Evolutionary conservation across 2,797 vertebrate genomes (phyloP).

Genomic region (Sus cebifrons): DNA sequence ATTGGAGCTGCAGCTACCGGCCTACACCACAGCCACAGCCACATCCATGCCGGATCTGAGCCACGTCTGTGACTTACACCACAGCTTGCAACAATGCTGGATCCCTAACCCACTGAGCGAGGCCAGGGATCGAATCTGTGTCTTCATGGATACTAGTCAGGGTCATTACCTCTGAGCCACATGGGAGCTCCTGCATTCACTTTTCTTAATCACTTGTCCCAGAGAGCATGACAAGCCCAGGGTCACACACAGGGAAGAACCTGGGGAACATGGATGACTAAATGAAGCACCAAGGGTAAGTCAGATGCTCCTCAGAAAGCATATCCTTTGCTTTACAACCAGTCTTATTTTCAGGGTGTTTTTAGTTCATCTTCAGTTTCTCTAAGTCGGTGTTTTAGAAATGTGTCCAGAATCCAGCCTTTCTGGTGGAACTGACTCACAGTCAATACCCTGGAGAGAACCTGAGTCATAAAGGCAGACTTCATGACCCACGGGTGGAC

Average conservation of each 20-base stretch:
- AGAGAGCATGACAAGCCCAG: background rate
- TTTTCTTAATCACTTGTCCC: background rate
- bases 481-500: background rate
- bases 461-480: background rate
- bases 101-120: too few species aligned
- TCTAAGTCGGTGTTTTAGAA: background rate
- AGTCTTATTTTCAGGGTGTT: background rate
- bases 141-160: too few species aligned
- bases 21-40: too few species aligned
- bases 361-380: background rate
- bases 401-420: background rate
- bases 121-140: too few species aligned
- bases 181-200: too few species aligned
- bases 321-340: background rate
- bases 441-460: background rate
- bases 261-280: rapidly evolving
- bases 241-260: background rate
- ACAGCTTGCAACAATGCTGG: too few species aligned
- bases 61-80: too few species aligned
- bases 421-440: background rate
- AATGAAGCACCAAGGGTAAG: background rate
- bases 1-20: too few species aligned
- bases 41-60: too few species aligned
- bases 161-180: too few species aligned
- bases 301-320: background rate